Evolutionary conservation across 35 echinoderm and acorn worm genomes (phyloP).

Genomic region (Lytechinus variegatus): DNA sequence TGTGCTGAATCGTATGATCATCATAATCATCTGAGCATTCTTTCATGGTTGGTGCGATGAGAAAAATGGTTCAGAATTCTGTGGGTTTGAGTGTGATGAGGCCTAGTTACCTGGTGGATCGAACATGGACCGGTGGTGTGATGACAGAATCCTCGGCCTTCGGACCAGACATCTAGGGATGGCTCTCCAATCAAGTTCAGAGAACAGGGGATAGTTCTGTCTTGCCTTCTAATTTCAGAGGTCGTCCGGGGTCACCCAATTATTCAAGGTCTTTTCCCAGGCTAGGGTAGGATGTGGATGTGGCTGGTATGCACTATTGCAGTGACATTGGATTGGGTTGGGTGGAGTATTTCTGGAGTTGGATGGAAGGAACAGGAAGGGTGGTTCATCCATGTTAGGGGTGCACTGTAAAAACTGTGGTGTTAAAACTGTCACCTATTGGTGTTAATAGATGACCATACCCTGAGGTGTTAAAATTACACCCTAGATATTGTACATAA

Average conservation of each 20-base stretch:
- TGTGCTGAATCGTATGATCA: not conserved
- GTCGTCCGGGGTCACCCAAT: slow-evolving; percentile 32
- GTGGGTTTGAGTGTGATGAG: not conserved
- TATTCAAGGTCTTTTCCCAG: slow-evolving; percentile 27
- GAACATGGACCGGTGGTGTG: not conserved
- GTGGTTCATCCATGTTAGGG: not conserved
- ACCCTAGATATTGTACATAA: no score
- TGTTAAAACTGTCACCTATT: no score
- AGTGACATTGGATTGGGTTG: not conserved
- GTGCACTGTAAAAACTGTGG: no score
- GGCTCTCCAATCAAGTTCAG: not conserved
- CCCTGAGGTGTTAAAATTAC: no score
- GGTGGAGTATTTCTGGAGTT: not conserved
- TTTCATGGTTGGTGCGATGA: not conserved
- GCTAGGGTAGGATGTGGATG: no score
- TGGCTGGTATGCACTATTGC: not conserved
- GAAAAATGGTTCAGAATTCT: not conserved
- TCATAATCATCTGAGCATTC: not conserved
- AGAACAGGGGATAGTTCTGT: slow-evolving; percentile 24
- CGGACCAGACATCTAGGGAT: not conserved
- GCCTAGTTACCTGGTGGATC: not conserved
- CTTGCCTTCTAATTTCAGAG: slow-evolving; percentile 15
- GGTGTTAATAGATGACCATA: no score
- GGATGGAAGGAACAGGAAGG: not conserved
- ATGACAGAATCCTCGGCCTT: not conserved